Base-by-base conservation (phyloP, 2,888 invertebrate species). In the Melanophora roralis region DNA sequence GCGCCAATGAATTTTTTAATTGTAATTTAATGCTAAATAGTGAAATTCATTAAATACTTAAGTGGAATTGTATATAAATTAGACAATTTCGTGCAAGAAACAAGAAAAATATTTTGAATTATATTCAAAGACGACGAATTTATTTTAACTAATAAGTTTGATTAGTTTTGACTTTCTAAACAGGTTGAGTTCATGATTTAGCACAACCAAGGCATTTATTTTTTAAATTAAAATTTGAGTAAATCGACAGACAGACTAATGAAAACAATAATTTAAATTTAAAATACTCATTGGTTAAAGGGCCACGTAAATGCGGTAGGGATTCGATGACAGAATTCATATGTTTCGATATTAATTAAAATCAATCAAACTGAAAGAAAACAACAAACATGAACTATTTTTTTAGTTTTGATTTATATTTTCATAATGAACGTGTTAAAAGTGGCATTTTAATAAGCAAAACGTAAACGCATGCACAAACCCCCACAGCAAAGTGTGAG, bases 111-210 rank as follows among this genome's bases (percentile, higher is more conserved):
- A 27, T 27, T 27, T 27, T 27, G 6, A 5, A 27, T 27, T 27
- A 5, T 6, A 27, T 27, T 27, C 27, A 27, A 27, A 27, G 27
- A 27, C n/a, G n/a, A n/a, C n/a, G n/a, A n/a, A n/a, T n/a, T n/a
- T n/a, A n/a, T n/a, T n/a, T n/a, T n/a, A n/a, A n/a, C n/a, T n/a
- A n/a, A n/a, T n/a, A 59, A 40, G 14, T 11, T 45, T 72, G 38
- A 73, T 65, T 73, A 65, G 73, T 73, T 73, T 49, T 73, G 73
- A 65, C 64, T 65, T 38, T 38, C 49, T 16, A 23, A 53, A 73
- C 36, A 49, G 55, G 57, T 49, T 65, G 40, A 55, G 68, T 62
- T 16, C 36, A 38, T 38, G 9, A 34, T 5, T 5, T n/a, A 62
- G 7, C 32, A 32, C 38, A 21, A 59, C 19, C 14, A 23, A 49